Percentiles rank a stretch among this genome's conserved stretches.
phyloP scores from a whole-genome alignment of 2,888 invertebrate genomes.

The Notodonta dromedarius region DNA sequence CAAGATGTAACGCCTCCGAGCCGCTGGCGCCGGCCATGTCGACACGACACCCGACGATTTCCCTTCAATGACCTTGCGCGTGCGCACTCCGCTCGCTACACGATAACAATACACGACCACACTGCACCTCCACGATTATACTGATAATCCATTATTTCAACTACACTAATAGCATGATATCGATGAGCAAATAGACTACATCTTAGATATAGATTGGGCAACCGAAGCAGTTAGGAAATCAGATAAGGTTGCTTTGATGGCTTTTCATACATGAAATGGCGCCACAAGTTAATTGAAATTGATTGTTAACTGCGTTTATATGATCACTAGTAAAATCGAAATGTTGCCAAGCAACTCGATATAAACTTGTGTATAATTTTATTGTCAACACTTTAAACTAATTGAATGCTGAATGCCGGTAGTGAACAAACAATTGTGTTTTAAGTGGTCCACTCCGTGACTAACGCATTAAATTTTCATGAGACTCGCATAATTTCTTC shows the following conservation, averaged over 20 bases:
- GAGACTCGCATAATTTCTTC: constrained; percentile 61
- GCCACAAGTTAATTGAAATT: background rate
- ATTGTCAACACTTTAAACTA: constrained; percentile 39
- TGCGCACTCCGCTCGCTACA: constrained; percentile 55
- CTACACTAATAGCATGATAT: constrained; percentile 26
- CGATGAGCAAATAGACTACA: background rate
- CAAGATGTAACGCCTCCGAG: constrained; percentile 65
- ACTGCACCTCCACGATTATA: constrained; percentile 49
- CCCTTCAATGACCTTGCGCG: constrained; percentile 80
- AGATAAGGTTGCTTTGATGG: background rate
- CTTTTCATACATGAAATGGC: background rate
- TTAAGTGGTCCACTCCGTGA: constrained; percentile 51
- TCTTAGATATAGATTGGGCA: background rate
- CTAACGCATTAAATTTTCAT: constrained; percentile 71
- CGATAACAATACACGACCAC: constrained; percentile 60
- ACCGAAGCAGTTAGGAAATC: background rate
- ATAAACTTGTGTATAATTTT: constrained; percentile 37
- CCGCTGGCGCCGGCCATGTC: constrained; percentile 64
- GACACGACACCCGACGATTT: constrained; percentile 72
- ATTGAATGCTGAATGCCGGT: constrained; percentile 36
- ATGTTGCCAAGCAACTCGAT: constrained; percentile 39
- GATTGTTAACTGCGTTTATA: constrained; percentile 7
- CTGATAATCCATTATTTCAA: constrained; percentile 45
- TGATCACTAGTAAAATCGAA: constrained; percentile 44
- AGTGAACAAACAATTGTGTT: constrained; percentile 36